These are phyloP conservation scores for Rhagologus leucostigma DNA, from an alignment of 2,113 vertebrate genomes.

Conservation along the genomic window DNA sequence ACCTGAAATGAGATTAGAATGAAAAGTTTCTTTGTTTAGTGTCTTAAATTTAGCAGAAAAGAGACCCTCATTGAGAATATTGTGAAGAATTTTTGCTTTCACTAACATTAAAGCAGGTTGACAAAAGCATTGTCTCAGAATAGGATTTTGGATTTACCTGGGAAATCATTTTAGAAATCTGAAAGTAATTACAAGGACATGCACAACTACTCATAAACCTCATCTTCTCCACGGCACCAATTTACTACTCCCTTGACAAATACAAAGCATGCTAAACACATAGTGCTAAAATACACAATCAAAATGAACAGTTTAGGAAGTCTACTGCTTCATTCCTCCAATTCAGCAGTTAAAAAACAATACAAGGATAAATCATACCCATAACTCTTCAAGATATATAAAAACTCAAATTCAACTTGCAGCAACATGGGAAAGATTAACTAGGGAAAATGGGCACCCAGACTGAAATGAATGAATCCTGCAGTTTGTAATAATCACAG, in stretches of 20 bases:
- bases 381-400: neutral
- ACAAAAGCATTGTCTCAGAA: neutral
- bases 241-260: neutral
- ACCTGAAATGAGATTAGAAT: conserved; percentile 74
- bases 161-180: neutral
- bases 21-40: neutral
- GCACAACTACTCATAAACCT: neutral
- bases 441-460: neutral
- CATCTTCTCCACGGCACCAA: neutral
- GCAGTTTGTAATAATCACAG: neutral
- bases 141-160: neutral
- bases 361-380: neutral
- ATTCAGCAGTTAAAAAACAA: neutral
- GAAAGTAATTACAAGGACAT: neutral
- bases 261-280: neutral
- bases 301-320: neutral
- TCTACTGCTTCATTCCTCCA: neutral
- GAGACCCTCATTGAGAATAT: fast-evolving
- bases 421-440: neutral
- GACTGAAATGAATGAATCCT: neutral
- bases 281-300: neutral
- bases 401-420: neutral
- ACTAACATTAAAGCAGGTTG: neutral
- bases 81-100: neutral
- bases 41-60: neutral